Percentiles rank a stretch among this genome's conserved stretches.
phyloP scores from a whole-genome alignment of 2,113 vertebrate species.

The Naja naja region DNA sequence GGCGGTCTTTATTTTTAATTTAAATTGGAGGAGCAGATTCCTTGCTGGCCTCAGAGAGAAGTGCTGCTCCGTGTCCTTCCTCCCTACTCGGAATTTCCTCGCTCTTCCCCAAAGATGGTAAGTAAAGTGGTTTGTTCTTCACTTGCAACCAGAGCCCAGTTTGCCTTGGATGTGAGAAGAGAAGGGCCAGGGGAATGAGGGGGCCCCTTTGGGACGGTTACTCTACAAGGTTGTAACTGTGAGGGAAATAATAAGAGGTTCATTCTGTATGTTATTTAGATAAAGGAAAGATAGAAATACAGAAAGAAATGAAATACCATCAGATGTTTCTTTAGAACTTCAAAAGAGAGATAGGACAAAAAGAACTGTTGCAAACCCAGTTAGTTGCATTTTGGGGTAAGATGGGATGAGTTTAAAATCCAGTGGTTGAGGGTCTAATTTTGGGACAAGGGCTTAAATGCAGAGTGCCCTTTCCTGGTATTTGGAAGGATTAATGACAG shows the following conservation, averaged over 20 bases:
- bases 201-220: neutral
- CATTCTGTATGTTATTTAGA: neutral
- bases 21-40: too few species aligned
- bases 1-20: too few species aligned
- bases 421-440: neutral
- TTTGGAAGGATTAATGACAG: too few species aligned
- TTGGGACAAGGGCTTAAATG: neutral
- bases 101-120: too few species aligned
- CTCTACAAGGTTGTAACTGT: neutral
- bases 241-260: too few species aligned
- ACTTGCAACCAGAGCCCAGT: too few species aligned
- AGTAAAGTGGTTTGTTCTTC: too few species aligned
- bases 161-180: too few species aligned
- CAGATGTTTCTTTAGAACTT: neutral
- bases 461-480: too few species aligned
- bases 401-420: neutral
- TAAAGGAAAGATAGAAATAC: neutral
- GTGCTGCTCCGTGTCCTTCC: too few species aligned
- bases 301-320: neutral
- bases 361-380: neutral
- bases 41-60: too few species aligned
- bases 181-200: neutral
- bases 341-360: neutral
- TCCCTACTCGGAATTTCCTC: too few species aligned
- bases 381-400: neutral